Percentiles rank a stretch among this genome's conserved stretches.
phyloP scores from a whole-genome alignment of 1,140 invertebrate genomes.

The Euura saliciscinereae region DNA sequence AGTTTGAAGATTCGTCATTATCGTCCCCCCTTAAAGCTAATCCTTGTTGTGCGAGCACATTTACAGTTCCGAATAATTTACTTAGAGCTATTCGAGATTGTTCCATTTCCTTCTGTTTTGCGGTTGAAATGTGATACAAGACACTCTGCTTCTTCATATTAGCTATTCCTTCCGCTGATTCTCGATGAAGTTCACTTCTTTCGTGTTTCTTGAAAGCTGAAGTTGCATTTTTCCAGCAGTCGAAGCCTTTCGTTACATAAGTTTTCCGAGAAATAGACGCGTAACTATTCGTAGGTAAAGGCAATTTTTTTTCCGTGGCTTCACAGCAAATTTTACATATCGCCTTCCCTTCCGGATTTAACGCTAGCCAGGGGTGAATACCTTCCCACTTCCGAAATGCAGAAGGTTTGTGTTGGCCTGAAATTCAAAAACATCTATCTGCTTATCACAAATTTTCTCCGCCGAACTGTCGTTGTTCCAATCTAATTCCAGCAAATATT shows the following conservation, averaged over 20 bases:
- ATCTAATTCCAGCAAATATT: no score
- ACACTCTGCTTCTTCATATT: constrained; percentile 15
- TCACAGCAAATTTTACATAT: not conserved
- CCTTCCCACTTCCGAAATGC: not conserved
- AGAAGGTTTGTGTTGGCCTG: not conserved
- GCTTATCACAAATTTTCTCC: not conserved
- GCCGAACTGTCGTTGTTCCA: not conserved
- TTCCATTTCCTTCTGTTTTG: constrained; percentile 23
- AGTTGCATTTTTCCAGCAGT: constrained; percentile 20
- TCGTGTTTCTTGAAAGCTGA: constrained; percentile 11
- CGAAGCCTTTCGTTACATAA: constrained; percentile 10
- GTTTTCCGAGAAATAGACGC: not conserved
- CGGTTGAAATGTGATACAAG: not conserved
- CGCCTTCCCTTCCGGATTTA: not conserved
- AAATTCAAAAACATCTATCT: not conserved
- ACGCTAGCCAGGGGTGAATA: not conserved
- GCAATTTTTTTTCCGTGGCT: not conserved
- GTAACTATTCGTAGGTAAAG: not conserved
- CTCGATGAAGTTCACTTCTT: constrained; percentile 10
- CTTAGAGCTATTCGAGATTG: constrained; percentile 17
- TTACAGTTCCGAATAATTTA: constrained; percentile 22
- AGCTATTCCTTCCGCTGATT: constrained; percentile 12
- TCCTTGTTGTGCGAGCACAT: constrained; percentile 22
- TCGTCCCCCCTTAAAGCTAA: constrained; percentile 22
- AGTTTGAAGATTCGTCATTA: constrained; percentile 24